A percentile compares a stretch with the other conserved stretches of the same genome.
phyloP scores from a whole-genome alignment of 2,888 invertebrate genomes.

The Philopedon plagiatum region DNA sequence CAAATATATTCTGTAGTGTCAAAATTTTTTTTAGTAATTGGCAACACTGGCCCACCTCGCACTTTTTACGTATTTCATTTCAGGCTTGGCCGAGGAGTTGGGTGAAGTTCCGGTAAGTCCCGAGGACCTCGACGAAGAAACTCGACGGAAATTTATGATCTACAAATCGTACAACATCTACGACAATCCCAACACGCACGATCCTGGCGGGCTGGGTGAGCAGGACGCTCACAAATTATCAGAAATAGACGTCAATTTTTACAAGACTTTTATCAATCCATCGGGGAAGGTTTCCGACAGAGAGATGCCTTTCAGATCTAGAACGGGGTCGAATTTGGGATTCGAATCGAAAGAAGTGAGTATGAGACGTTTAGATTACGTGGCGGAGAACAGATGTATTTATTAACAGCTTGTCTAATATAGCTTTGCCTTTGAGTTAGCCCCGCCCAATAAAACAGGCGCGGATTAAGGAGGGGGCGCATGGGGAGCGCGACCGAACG shows the following conservation, averaged over 20 bases:
- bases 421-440: too few relatives aligned
- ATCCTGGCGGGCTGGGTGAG: constrained; percentile 41
- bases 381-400: too few relatives aligned
- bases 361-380: too few relatives aligned
- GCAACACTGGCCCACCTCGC: too few relatives aligned
- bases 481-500: too few relatives aligned
- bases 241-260: constrained; percentile 52
- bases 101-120: background rate
- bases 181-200: constrained; percentile 46
- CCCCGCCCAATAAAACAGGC: too few relatives aligned
- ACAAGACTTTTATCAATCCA: constrained; percentile 58
- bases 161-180: constrained; percentile 47
- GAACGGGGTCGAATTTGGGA: background rate
- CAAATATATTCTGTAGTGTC: too few relatives aligned
- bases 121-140: background rate
- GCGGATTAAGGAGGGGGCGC: too few relatives aligned
- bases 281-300: constrained; percentile 34
- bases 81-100: background rate
- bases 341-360: constrained; percentile 36
- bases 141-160: constrained; percentile 3
- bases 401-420: too few relatives aligned
- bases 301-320: background rate
- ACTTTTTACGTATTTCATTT: too few relatives aligned
- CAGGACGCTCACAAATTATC: constrained; percentile 10
- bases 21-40: too few relatives aligned